Percentiles rank a stretch among this genome's conserved stretches.
phyloP scores from a whole-genome alignment of 2,113 vertebrate species.

The Alexandromys fortis region DNA sequence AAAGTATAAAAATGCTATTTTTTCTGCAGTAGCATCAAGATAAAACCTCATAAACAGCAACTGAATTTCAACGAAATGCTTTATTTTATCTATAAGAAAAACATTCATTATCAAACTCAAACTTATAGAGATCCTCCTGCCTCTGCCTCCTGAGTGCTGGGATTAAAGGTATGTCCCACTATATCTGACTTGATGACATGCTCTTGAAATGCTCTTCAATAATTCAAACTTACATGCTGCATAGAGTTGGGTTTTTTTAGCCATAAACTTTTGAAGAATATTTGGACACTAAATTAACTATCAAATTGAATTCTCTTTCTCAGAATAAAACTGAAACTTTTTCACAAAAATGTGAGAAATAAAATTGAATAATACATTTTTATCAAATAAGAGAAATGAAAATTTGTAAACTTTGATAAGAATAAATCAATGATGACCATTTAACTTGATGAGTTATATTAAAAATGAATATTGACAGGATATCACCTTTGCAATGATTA shows the following conservation, averaged over 20 bases:
- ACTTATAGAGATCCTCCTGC: no score
- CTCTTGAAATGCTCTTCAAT: neutral
- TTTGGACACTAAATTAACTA: neutral
- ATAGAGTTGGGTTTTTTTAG: neutral
- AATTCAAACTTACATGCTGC: neutral
- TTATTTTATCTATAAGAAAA: constrained; percentile 20
- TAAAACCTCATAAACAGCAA: neutral
- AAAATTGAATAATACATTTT: neutral
- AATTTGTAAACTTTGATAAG: neutral
- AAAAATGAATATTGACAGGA: constrained; percentile 11
- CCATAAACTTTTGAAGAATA: neutral
- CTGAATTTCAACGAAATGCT: constrained; percentile 12
- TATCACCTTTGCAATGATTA: neutral
- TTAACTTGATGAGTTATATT: neutral
- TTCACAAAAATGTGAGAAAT: neutral
- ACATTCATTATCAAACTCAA: neutral
- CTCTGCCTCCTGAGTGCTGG: no score
- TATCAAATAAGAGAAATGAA: neutral
- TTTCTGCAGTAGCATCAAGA: neutral
- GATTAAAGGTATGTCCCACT: no score
- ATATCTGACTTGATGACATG: neutral
- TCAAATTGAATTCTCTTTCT: neutral
- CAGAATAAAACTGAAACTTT: neutral
- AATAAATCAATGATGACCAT: neutral
- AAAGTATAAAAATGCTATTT: neutral